These are phyloP conservation scores for Anodontia alba DNA, from an alignment of 2,888 invertebrate genomes.

Conservation along the genomic window DNA sequence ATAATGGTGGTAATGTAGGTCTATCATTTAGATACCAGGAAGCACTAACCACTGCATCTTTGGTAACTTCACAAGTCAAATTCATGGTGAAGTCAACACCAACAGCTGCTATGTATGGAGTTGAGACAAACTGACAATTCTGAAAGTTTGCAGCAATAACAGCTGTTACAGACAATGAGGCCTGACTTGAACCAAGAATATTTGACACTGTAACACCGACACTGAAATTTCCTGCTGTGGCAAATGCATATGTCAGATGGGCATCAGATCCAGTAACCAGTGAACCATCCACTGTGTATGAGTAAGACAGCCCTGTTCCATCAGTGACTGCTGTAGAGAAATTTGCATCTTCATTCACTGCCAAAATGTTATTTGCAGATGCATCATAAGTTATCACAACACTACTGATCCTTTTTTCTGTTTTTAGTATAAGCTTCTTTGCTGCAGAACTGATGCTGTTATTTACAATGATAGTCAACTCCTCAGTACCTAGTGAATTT, in stretches of 20 bases:
- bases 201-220: slow-evolving; percentile 43
- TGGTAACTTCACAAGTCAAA: slow-evolving; percentile 37
- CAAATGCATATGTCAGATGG: slow-evolving; percentile 44
- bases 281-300: slow-evolving; percentile 41
- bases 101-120: slow-evolving; percentile 40
- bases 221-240: slow-evolving; percentile 47
- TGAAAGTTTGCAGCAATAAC: slow-evolving; percentile 39
- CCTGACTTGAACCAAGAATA: slow-evolving; percentile 24
- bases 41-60: slow-evolving; percentile 43
- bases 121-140: slow-evolving; percentile 26
- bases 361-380: slow-evolving; percentile 36
- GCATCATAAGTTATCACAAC: slow-evolving; percentile 36
- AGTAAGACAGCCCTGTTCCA: slow-evolving; percentile 43
- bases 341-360: slow-evolving; percentile 21
- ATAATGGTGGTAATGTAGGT: slow-evolving; percentile 17
- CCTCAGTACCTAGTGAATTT: slow-evolving; percentile 16
- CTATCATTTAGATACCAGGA: slow-evolving; percentile 41
- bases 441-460: slow-evolving; percentile 38
- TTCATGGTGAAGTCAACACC: slow-evolving; percentile 28
- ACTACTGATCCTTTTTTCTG: slow-evolving; percentile 37
- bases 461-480: slow-evolving; percentile 21
- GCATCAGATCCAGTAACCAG: background rate
- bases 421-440: slow-evolving; percentile 34
- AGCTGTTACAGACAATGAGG: slow-evolving; percentile 25
- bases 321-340: slow-evolving; percentile 28